These are phyloP conservation scores for Eristalis arbustorum DNA, from an alignment of 2,888 invertebrate species.

Conservation along the genomic window DNA sequence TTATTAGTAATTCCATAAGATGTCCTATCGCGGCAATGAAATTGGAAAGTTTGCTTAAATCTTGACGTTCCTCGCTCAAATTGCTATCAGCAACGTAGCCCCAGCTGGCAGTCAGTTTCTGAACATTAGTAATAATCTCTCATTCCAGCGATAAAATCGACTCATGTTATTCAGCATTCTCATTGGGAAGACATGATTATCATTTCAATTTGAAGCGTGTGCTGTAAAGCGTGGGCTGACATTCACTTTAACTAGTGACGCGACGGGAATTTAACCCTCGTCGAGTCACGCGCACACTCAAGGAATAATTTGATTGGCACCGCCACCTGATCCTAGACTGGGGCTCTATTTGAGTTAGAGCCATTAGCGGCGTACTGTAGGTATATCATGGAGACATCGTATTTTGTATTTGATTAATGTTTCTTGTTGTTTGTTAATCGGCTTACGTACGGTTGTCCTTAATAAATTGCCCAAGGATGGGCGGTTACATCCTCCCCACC, in stretches of 20 bases:
- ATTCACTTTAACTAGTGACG: neutral
- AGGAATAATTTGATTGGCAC: neutral
- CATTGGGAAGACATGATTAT: neutral
- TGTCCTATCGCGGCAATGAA: no score
- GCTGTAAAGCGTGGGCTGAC: neutral
- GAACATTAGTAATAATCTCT: no score
- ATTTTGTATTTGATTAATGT: neutral
- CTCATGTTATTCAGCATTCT: neutral
- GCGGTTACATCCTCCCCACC: neutral
- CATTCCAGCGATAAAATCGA: neutral
- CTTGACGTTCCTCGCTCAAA: no score
- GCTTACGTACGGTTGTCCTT: neutral
- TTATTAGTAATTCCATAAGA: no score
- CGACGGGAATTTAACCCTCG: neutral
- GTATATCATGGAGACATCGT: neutral
- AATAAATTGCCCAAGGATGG: neutral
- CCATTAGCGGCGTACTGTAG: constrained; percentile 53
- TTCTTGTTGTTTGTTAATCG: constrained; percentile 3
- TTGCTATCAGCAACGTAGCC: no score
- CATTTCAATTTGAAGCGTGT: neutral
- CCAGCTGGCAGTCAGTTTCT: no score
- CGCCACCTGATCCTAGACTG: neutral
- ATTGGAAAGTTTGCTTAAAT: no score
- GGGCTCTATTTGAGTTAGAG: neutral
- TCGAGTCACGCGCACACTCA: neutral